Base-by-base conservation (phyloP, 2,888 invertebrate species). In the Xestia c-nigrum region DNA sequence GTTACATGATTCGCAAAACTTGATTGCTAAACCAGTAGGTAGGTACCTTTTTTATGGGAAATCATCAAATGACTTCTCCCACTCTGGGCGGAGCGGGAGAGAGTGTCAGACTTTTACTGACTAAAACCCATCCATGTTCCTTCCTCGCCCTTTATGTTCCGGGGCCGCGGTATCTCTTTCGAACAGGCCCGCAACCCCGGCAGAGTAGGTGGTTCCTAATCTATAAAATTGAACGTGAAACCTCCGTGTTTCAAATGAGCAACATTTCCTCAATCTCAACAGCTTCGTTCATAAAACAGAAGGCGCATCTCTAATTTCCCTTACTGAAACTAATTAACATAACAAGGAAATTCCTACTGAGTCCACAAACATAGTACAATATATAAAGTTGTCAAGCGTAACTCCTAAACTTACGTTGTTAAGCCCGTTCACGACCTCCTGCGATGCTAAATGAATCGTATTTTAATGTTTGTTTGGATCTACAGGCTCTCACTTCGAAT, bases 281-380 rank as follows among this genome's bases (percentile, higher is more conserved):
- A 50, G 38, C 31, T 55, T 68, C 55, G 63, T 80, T 52, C 76
- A 67, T 84, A 81, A 77, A 86, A 80, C 76, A 74, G 61, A 46
- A 80, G 38, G 55, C 66, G 55, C 73, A 73, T 71, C 73, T 85
- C 67, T 86, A 84, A 75, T 86, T 75, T 86, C 79, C 72, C 57
- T 72, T 57, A 74, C 75, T 31, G 19, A 76, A 81, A 88, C 87
- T 88, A 88, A 87, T 88, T 87, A 87, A 83, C 87, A 88, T 79
- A 87, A 78, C 83, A 87, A 85, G 87, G 79, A 78, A 73, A 85
- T 87, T 79, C 72, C 80, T 59, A 55, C 50, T 47, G 21, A 85
- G 74, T 80, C 64, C 68, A 19, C 82, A 76, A 78, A 80, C 83
- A 77, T 77, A 74, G 46, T 76, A 85, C 80, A 46, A 47, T 83